phyloP scores from a whole-genome alignment of 1,140 invertebrate genomes.

The Andricus grossulariae region DNA sequence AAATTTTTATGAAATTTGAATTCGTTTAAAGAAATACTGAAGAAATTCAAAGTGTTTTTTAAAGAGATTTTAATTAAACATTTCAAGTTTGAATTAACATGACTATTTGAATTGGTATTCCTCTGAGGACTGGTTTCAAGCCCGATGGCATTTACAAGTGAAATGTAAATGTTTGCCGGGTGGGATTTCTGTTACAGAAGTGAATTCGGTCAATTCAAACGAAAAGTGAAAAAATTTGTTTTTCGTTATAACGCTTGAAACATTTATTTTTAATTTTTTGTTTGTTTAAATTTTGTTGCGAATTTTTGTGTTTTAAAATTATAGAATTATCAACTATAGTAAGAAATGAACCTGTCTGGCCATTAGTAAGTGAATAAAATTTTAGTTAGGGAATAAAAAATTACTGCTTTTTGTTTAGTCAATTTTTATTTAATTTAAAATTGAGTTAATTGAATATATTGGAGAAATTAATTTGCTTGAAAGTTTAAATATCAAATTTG shows the following conservation, averaged over 20 bases:
- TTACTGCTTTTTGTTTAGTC: no score
- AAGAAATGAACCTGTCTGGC: slow-evolving; percentile 8
- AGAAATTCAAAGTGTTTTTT: background rate
- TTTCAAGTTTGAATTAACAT: background rate
- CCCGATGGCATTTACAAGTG: slow-evolving; percentile 47
- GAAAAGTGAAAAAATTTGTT: background rate
- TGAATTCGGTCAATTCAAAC: background rate
- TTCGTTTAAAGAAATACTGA: background rate
- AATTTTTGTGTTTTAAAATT: background rate
- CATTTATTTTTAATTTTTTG: no score
- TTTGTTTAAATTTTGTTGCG: no score
- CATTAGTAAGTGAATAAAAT: background rate
- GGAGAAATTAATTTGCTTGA: no score
- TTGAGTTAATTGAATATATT: no score
- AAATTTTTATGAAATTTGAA: background rate
- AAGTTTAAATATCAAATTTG: no score
- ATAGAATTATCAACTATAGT: background rate
- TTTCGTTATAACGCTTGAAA: background rate
- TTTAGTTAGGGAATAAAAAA: no score
- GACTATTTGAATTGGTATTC: background rate
- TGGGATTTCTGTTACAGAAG: background rate
- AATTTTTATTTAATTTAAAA: no score
- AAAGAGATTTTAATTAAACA: slow-evolving; percentile 6
- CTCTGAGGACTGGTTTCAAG: slow-evolving; percentile 37
- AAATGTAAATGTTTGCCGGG: slow-evolving; percentile 36